Evolutionary conservation across 2,888 invertebrate genomes (phyloP), one percentile per base, ranked within the genome.

Genomic region (Plebejus anna): DNA sequence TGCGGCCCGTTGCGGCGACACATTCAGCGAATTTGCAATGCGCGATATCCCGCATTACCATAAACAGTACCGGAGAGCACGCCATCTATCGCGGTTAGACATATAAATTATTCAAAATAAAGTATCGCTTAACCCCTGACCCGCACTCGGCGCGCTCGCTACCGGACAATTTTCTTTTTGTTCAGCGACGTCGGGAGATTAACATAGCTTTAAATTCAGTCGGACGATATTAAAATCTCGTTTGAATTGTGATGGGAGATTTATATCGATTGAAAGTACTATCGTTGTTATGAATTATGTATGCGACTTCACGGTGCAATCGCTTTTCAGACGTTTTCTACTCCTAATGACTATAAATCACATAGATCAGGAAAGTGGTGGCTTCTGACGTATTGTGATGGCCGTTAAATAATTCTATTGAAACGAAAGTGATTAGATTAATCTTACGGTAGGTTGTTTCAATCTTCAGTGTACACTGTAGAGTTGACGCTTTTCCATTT

Each of bases 71-170:
- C 89, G 90, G 91, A 92, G 92, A 89, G 92, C 92, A 92, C 86
- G 90, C 89, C 91, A 91, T 92, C 94, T 92, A 93, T 93, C 93
- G 92, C 88, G 84, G 86, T 87, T 88, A 90, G 90, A 92, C 92
- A 92, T 92, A 93, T 94, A 94, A 93, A 94, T 94, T 93, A 94
- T 94, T 94, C 94, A 94, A 93, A 94, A 93, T 94, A 93, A 94
- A 94, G 94, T 94, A 94, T 94, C 93, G 94, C 91, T 94, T 94
- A 94, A 92, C 94, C 94, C 82, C 81, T 87, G 90, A 92, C 90
- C 91, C 85, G 83, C 82, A 84, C 87, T 84, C 83, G 81, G 81
- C 81, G 79, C 80, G 79, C 81, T 79, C 78, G 79, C 80, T 79
- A 78, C 80, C 79, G 79, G 79, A 77, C 77, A 78, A 78, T 78